These are phyloP conservation scores for Meloe dianella DNA, from an alignment of 2,888 invertebrate species.

Conservation along the genomic window DNA sequence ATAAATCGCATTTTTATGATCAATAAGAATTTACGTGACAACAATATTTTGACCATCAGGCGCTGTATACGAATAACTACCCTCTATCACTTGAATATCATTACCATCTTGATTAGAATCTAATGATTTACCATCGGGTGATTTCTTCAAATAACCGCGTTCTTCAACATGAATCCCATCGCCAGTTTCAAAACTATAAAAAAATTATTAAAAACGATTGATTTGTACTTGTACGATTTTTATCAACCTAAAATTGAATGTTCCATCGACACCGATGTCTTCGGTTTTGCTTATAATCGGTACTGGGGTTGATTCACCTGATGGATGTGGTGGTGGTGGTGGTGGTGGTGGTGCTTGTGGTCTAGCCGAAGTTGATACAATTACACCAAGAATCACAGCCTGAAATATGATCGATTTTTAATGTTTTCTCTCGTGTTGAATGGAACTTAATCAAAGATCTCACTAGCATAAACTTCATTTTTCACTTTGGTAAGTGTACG, in stretches of 20 bases:
- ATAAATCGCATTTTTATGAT: constrained; percentile 9
- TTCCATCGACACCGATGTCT: constrained; percentile 59
- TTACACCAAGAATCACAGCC: constrained; percentile 23
- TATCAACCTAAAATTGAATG: constrained; percentile 60
- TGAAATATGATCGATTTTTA: constrained; percentile 20
- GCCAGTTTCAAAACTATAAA: constrained; percentile 74
- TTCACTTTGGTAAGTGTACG: constrained; percentile 17
- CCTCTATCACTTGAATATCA: constrained; percentile 68
- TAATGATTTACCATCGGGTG: constrained; percentile 50
- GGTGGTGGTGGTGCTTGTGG: constrained; percentile 35
- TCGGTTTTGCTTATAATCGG: constrained; percentile 61
- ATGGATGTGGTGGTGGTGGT: constrained; percentile 8
- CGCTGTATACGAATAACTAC: constrained; percentile 73
- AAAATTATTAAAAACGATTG: constrained; percentile 9
- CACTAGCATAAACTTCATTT: constrained; percentile 26
- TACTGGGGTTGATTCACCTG: constrained; percentile 51
- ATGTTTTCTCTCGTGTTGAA: background rate
- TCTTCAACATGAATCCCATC: constrained; percentile 81
- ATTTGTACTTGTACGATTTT: background rate
- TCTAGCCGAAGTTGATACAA: constrained; percentile 27
- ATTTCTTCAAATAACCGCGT: constrained; percentile 71
- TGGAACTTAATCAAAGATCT: constrained; percentile 6
- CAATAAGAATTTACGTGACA: constrained; percentile 60
- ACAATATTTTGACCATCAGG: constrained; percentile 73
- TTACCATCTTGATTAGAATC: constrained; percentile 59